Conservation (phyloP, 2,888 invertebrate genomes). For the Eulithis testata region DNA sequence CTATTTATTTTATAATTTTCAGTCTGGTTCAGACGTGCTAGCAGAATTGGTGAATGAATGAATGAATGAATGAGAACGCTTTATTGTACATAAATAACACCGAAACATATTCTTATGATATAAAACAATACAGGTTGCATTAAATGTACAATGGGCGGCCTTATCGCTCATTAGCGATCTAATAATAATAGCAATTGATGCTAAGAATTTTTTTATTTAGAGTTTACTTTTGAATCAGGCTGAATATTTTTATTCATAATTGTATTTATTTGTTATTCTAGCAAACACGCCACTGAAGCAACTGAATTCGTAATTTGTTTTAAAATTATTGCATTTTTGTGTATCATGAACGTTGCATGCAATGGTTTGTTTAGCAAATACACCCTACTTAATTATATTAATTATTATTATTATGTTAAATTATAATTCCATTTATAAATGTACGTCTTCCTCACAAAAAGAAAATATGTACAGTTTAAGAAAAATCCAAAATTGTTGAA, state of each 20-base stretch:
- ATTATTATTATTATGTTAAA: not conserved
- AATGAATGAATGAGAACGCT: too few relatives aligned
- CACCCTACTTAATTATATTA: constrained; percentile 11
- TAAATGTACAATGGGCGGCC: too few relatives aligned
- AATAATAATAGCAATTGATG: too few relatives aligned
- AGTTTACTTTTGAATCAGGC: constrained; percentile 32
- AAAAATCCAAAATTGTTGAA: too few relatives aligned
- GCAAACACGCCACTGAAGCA: constrained; percentile 27
- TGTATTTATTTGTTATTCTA: constrained; percentile 22
- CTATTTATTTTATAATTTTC: not conserved
- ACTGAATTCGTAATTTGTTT: constrained; percentile 27
- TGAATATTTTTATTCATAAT: constrained; percentile 15
- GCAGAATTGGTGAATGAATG: not conserved
- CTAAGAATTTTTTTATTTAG: not conserved
- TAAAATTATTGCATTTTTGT: constrained; percentile 25
- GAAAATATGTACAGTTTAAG: not conserved
- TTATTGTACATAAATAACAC: too few relatives aligned
- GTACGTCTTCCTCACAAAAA: constrained; percentile 7
- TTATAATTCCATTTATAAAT: not conserved
- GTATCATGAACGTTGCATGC: constrained; percentile 8
- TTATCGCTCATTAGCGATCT: too few relatives aligned
- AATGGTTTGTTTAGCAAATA: constrained; percentile 1
- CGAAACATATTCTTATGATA: too few relatives aligned
- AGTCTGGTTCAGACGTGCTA: constrained; percentile 1
- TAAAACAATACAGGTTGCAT: too few relatives aligned